Base-by-base conservation (phyloP, 2,113 vertebrate species). In the Chroicocephalus ridibundus region DNA sequence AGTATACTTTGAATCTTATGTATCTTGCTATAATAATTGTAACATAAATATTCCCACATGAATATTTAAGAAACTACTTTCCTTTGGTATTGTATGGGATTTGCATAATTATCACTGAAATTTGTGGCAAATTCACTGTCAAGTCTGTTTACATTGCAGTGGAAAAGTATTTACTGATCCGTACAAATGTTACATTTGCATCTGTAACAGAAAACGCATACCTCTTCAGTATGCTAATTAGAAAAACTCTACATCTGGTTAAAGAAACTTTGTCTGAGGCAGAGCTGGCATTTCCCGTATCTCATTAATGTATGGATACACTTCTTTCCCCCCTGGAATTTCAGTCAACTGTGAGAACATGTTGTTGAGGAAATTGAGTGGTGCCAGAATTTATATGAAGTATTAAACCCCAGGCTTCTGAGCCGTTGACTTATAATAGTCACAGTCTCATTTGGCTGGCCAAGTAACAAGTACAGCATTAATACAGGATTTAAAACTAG, bases 121-220 rank as follows among this genome's bases (percentile, higher is more conserved):
- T 74, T 95, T 19, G 13, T 92, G 88, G 84, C 52, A 96, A 70
- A 92, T 90, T 96, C 86, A 61, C 78, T 96, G 77, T 84, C 94
- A 95, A 85, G 62, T 76, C 66, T 97, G 64, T 96, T 97, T 97
- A 93, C 52, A 78, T 36, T 96, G 69, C 88, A 96, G 71, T 62
- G 54, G 68, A 93, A 92, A 97, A 89, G 78, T 93, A 95, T 97
- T 97, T 97, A 95, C 86, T 92, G 79, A 93, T 93, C 94, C 42
- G 4, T 69, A 89, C 60, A 97, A 97, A 94, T 96, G 89, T 92
- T 95, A 82, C 86, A 95, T 96, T 97, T 97, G 94, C 83, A 93
- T 95, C 36, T 80, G 49, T 84, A 96, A 95, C 47, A 93, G 83
- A 69, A 97, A 94, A 85, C 3, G 15, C 47, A 49, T 71, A 72